phyloP scores from a whole-genome alignment of 2,797 vertebrate genomes.

The Muscicapa striata region DNA sequence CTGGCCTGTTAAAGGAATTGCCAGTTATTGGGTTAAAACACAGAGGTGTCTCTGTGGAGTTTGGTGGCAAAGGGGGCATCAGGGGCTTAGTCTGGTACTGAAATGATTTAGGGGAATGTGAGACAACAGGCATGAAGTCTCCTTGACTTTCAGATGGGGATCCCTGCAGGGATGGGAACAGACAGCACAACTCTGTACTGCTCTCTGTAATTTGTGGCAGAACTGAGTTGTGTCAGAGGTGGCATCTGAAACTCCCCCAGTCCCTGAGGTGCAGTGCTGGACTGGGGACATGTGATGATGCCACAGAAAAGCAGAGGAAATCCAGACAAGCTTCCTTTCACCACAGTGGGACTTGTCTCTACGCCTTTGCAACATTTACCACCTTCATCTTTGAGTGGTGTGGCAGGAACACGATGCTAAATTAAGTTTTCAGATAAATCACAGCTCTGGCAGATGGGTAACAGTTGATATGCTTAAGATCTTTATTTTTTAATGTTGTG shows the following conservation, averaged over 20 bases:
- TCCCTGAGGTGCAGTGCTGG: slow-evolving; percentile 10
- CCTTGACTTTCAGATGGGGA: not conserved
- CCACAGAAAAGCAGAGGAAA: slow-evolving; percentile 64
- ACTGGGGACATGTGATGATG: slow-evolving; percentile 16
- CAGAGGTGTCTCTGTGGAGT: accelerated
- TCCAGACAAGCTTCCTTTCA: slow-evolving; percentile 56
- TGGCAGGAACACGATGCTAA: not conserved
- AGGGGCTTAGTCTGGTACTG: not conserved
- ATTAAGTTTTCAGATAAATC: not conserved
- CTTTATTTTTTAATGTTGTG: not conserved
- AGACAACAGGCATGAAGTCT: not conserved
- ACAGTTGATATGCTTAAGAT: not conserved
- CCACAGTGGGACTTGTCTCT: slow-evolving; percentile 56
- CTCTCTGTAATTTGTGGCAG: not conserved
- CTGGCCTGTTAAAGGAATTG: not conserved
- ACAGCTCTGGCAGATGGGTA: not conserved
- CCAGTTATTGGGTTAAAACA: not conserved
- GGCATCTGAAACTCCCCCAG: slow-evolving; percentile 38
- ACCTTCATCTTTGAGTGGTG: not conserved
- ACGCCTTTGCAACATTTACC: slow-evolving; percentile 54
- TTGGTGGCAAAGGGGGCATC: not conserved
- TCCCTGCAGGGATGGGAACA: not conserved
- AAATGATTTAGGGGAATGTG: not conserved
- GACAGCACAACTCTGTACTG: not conserved
- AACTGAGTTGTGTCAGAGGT: not conserved